Base-by-base conservation (phyloP, 2,888 invertebrate genomes). In the Alloscopus bannaensis region DNA sequence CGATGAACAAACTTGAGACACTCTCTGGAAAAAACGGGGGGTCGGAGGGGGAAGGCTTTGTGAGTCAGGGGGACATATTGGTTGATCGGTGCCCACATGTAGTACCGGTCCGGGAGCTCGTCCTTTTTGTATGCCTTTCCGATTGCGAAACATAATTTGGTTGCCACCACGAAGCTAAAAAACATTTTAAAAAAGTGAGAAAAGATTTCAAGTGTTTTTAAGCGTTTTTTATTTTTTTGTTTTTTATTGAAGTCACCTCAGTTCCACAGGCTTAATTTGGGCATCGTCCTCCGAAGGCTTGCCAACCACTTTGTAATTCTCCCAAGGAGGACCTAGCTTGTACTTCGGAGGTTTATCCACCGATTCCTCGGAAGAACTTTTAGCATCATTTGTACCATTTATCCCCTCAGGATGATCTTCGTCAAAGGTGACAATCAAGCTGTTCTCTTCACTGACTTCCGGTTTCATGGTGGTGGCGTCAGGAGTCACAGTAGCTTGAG, bases 81-180 rank as follows among this genome's bases (percentile, higher is more conserved):
- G 13, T 73, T 60, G 4, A 81, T 78, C 8, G 81, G 81, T 3
- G 81, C 77, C 78, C 77, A 81, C 6, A 81, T 28, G 22, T 81
- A 78, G 42, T 28, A 65, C 13, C 59, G 64, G 13, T 28, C n/a
- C 47, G 50, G 8, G 22, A 28, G 24, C 8, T 22, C 31, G 1
- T n/a, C 13, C n/a, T 59, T 40, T 28, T 24, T 11, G 28, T 59
- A 8, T 3, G 20, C 62, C 26, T 36, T 8, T 2, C n/a, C 6
- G 1, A 64, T 26, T 16, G 40, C 42, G 13, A n/a, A 11, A 28
- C 80, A 80, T 1, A 80, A 52, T 47, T 64, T 75, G 42, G 42
- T 2, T 18, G 80, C 80, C 28, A 75, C 18, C 42, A 29, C 65
- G 29, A 55, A 57, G 20, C 80, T 80, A 13, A 42, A 36, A 52